Percentiles rank a stretch among this genome's conserved stretches.
Evolutionary conservation across 2,888 invertebrate genomes (phyloP).

Genomic region (Glyphotaelius pellucidus): DNA sequence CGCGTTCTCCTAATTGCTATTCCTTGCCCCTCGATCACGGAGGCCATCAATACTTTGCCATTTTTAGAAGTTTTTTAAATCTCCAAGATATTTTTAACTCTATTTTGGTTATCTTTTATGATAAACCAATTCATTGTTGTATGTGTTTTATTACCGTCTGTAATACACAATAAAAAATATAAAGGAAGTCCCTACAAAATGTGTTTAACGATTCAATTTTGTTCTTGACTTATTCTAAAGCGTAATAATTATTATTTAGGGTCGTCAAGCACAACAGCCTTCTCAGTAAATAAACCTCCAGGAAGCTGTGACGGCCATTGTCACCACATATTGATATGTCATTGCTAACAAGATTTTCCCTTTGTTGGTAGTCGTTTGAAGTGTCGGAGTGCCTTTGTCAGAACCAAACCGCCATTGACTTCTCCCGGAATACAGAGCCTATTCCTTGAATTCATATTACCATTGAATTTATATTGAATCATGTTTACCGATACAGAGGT

Average conservation of each 20-base stretch:
- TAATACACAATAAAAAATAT: no score
- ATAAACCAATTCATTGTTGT: no score
- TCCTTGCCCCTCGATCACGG: no score
- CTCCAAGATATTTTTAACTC: no score
- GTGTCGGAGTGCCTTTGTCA: not conserved
- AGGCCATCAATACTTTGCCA: no score
- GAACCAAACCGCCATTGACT: not conserved
- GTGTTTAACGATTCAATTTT: not conserved
- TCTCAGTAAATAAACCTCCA: not conserved
- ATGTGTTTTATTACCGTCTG: no score
- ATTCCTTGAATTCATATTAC: constrained; percentile 2
- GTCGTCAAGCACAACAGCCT: not conserved
- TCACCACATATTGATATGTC: not conserved
- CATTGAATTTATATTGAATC: not conserved
- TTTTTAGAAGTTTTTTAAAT: no score
- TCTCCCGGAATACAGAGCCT: not conserved
- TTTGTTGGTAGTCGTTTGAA: not conserved
- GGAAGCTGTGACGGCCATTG: not conserved
- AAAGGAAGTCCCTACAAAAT: no score
- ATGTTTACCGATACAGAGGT: constrained; percentile 2
- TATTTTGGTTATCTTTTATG: no score
- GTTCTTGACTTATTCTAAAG: not conserved
- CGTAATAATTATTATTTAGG: not conserved
- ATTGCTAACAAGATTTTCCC: not conserved
- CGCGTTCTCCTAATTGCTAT: no score